Evolutionary conservation across 2,888 invertebrate species (phyloP).

Genomic region (Ochropleura plecta): DNA sequence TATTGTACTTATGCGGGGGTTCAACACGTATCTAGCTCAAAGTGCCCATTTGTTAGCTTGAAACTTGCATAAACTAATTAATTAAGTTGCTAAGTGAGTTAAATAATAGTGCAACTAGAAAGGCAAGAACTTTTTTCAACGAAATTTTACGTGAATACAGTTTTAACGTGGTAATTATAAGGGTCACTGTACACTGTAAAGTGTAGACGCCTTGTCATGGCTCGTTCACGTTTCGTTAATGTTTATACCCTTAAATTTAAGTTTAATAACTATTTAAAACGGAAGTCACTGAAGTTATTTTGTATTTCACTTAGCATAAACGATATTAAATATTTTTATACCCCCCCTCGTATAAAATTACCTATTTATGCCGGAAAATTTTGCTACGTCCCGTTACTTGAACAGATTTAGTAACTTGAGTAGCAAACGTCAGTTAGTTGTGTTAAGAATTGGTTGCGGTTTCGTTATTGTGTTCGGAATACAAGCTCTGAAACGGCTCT

Average conservation of each 20-base stretch:
- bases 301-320: not conserved
- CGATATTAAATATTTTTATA: no score
- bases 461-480: not conserved
- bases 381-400: not conserved
- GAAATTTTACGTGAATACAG: constrained; percentile 47
- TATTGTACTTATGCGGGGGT: constrained; percentile 25
- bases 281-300: not conserved
- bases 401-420: not conserved
- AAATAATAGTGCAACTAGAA: constrained; percentile 60
- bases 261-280: constrained; percentile 12
- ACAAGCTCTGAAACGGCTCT: not conserved
- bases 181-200: constrained; percentile 1
- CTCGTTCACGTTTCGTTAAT: constrained; percentile 8
- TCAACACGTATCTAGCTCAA: constrained; percentile 55
- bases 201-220: constrained; percentile 26
- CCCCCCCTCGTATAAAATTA: no score
- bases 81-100: constrained; percentile 54
- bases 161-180: constrained; percentile 40
- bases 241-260: constrained; percentile 7
- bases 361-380: not conserved
- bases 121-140: constrained; percentile 53
- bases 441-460: not conserved
- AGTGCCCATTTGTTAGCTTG: constrained; percentile 53
- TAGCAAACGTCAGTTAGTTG: not conserved
- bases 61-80: constrained; percentile 60